Conservation (phyloP, 2,888 invertebrate genomes). For the Spatulosminthurus flaviceps region DNA sequence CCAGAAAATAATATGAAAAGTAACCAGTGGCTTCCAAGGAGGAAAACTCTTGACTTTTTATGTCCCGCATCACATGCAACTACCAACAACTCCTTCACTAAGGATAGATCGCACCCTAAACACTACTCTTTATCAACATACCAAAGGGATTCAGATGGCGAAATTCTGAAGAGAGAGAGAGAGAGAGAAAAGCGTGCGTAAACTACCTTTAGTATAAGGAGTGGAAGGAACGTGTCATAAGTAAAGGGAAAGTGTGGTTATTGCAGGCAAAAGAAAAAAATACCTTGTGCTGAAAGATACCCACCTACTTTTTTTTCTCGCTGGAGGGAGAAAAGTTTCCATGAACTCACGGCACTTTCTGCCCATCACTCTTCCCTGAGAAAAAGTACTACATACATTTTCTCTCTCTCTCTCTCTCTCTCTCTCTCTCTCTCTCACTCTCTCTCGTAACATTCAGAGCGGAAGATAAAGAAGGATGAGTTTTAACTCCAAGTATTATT, state of each 20-base stretch:
- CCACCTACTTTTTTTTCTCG: too few species aligned
- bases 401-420: too few species aligned
- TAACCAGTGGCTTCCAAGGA: constrained; percentile 23
- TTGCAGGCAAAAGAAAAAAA: too few species aligned
- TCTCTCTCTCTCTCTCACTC: too few species aligned
- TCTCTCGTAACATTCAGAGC: too few species aligned
- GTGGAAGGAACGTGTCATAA: neutral
- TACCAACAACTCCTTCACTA: constrained; percentile 32
- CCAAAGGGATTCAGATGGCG: neutral
- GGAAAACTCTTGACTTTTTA: constrained; percentile 53
- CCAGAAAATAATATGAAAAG: constrained; percentile 26
- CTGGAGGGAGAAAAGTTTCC: too few species aligned
- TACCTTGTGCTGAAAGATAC: too few species aligned
- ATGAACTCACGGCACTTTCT: too few species aligned
- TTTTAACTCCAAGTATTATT: neutral
- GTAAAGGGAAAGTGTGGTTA: too few species aligned
- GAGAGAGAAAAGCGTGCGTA: neutral
- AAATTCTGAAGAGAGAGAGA: constrained; percentile 1
- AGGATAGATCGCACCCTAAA: constrained; percentile 7
- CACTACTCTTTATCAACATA: too few species aligned
- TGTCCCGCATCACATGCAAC: constrained; percentile 41
- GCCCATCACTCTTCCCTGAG: too few species aligned
- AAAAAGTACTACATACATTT: too few species aligned
- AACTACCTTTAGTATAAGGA: neutral
- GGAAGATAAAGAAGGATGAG: constrained; percentile 1